Evolutionary conservation across 2,113 vertebrate species (phyloP), one percentile per base, ranked within the genome.

Genomic region (Oryzias curvinotus): DNA sequence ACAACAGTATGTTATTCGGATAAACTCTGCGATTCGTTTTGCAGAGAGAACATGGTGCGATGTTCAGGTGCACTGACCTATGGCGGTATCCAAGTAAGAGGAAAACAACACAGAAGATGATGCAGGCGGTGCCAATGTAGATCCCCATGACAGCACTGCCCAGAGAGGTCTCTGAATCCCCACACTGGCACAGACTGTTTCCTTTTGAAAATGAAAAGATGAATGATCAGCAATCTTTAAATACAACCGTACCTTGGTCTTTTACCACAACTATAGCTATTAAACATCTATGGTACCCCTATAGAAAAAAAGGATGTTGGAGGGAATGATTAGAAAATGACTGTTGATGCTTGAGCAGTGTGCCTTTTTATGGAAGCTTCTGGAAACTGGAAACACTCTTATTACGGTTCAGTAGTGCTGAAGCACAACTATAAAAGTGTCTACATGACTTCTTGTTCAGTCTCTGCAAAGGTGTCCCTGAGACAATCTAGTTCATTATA

Each of bases 41-140:
- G 14, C 43, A 3, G 14, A 7, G 44, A 36, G 12, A 19, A 5
- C 7, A 28, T 67, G 43, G 7, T 12, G 0, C 16, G 10, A 48
- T 30, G 46, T 48, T 1, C 46, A 18, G 13, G 5, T 14, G n/a
- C 1, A 8, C 68, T 84, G 75, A 93, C 92, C 92, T 93, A 43
- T 84, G 89, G 12, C 89, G 91, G 66, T 93, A 92, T 62, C 92
- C 91, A 25, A 93, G 89, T 84, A 92, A 84, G 55, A 93, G 88
- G 74, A 92, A 91, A 36, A 95, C 90, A 2, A 93, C 83, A 15
- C 92, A 93, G 84, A 93, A 78, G 46, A 93, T 88, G 67, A 92
- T 92, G 82, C 91, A 92, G 56, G 93, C 91, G 19, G 92, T 89
- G 76, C 91, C 93, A 1, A 92, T 83, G 5, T 90, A 91, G 52